A percentile compares a stretch with the other conserved stretches of the same genome.
phyloP scores from a whole-genome alignment of 2,888 invertebrate genomes.

The Pyrocoelia pectoralis region DNA sequence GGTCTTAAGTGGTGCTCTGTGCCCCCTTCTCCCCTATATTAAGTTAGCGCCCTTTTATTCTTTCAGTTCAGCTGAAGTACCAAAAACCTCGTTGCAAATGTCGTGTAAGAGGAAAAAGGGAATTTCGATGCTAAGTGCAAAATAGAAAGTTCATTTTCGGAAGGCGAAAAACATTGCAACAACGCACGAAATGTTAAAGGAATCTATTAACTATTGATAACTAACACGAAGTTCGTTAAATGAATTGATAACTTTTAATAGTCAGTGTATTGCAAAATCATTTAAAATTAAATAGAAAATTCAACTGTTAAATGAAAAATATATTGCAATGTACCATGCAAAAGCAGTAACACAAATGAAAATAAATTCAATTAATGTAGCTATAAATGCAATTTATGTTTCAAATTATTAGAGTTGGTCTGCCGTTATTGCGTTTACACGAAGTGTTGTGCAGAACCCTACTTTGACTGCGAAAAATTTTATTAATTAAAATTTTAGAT shows the following conservation, averaged over 20 bases:
- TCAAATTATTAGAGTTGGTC: conserved; percentile 40
- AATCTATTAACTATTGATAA: too few species aligned
- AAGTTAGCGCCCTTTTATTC: too few species aligned
- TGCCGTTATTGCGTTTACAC: conserved; percentile 38
- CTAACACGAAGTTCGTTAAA: not conserved
- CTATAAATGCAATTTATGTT: conserved; percentile 44
- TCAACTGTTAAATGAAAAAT: conserved; percentile 12
- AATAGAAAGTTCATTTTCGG: too few species aligned
- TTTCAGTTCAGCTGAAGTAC: too few species aligned
- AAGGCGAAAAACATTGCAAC: too few species aligned
- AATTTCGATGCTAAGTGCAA: too few species aligned
- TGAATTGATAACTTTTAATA: not conserved
- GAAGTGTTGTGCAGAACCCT: conserved; percentile 36
- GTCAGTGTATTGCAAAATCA: not conserved
- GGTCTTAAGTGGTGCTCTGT: too few species aligned
- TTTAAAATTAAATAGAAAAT: not conserved
- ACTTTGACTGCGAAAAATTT: conserved; percentile 37
- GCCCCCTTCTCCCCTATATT: too few species aligned
- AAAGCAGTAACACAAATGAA: conserved; percentile 36
- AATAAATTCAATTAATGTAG: conserved; percentile 44
- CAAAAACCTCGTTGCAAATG: too few species aligned
- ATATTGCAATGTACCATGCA: conserved; percentile 3
- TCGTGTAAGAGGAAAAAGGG: too few species aligned
- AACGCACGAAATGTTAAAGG: too few species aligned
- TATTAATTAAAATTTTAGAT: conserved; percentile 43